phyloP scores from a whole-genome alignment of 1,140 invertebrate species.

The Anagrus nilaparvatae region DNA sequence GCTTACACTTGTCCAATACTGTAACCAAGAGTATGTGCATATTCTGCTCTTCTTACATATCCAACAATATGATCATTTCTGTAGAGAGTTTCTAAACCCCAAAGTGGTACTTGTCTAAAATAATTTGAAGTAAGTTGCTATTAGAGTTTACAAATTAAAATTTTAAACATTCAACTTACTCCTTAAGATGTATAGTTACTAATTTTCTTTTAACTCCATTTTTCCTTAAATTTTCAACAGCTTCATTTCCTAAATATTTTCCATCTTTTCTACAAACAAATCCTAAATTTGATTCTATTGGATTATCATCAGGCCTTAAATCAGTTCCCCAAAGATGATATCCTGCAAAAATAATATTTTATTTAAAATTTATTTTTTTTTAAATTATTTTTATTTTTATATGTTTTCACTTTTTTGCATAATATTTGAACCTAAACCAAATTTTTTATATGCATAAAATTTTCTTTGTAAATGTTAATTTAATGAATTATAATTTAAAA shows the following conservation, averaged over 20 bases:
- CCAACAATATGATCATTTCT: constrained; percentile 67
- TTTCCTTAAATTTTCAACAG: constrained; percentile 50
- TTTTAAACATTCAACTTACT: constrained; percentile 41
- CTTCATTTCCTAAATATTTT: constrained; percentile 65
- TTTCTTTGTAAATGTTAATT: too few relatives aligned
- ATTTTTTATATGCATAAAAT: too few relatives aligned
- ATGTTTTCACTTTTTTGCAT: too few relatives aligned
- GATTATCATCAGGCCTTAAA: constrained; percentile 71
- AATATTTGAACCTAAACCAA: constrained; percentile 1
- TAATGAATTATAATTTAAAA: too few relatives aligned
- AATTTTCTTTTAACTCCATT: constrained; percentile 64
- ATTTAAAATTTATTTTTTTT: too few relatives aligned
- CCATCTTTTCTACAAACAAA: constrained; percentile 66
- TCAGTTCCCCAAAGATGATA: constrained; percentile 79
- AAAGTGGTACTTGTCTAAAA: constrained; percentile 54
- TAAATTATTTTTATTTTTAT: constrained; percentile 2
- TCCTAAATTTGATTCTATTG: constrained; percentile 69
- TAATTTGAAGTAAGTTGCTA: background rate
- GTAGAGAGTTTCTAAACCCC: constrained; percentile 75
- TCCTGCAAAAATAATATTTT: constrained; percentile 44
- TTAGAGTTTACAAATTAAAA: too few relatives aligned
- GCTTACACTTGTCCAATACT: constrained; percentile 59
- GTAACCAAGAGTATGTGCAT: constrained; percentile 59
- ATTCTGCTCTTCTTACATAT: constrained; percentile 70
- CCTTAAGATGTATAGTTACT: constrained; percentile 57